phyloP scores from a whole-genome alignment of 2,113 vertebrate genomes.

The Puntigrus tetrazona region DNA sequence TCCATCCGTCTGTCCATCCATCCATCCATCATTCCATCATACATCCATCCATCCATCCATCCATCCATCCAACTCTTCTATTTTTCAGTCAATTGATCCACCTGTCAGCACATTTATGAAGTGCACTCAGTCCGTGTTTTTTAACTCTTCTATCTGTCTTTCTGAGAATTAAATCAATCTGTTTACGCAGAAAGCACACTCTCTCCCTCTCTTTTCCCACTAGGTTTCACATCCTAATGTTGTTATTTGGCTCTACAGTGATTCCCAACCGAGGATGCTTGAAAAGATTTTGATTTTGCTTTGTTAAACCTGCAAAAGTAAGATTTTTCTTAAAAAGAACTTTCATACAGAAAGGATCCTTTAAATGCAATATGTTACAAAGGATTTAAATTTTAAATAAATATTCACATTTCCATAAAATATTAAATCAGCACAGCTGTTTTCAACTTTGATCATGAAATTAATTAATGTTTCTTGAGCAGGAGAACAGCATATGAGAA shows the following conservation, averaged over 20 bases:
- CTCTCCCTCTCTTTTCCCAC: constrained; percentile 37
- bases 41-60: neutral
- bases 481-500: neutral
- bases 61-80: constrained; percentile 8
- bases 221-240: constrained; percentile 18
- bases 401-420: neutral
- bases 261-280: neutral
- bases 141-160: constrained; percentile 15
- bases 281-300: neutral
- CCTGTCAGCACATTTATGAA: neutral
- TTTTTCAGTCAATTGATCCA: constrained; percentile 28
- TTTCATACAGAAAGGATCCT: neutral
- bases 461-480: neutral
- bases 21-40: neutral
- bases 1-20: constrained; percentile 8
- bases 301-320: neutral
- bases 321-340: neutral
- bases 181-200: constrained; percentile 35
- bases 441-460: neutral
- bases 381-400: neutral
- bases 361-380: neutral
- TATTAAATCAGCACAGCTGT: neutral
- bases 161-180: constrained; percentile 14
- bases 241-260: neutral
- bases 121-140: constrained; percentile 1